phyloP scores from a whole-genome alignment of 2,797 vertebrate species.

The Smutsia gigantea region DNA sequence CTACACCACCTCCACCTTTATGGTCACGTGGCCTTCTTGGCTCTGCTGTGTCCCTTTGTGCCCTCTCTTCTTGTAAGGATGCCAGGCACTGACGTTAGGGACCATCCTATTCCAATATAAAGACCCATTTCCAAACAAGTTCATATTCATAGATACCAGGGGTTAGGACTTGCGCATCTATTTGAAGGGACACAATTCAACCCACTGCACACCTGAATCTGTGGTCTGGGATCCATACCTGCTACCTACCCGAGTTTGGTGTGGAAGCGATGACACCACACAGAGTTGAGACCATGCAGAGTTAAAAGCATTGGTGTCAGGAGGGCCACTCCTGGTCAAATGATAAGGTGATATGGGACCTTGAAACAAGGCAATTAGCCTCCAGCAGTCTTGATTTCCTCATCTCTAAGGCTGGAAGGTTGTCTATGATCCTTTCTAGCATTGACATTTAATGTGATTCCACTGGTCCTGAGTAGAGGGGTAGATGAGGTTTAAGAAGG shows the following conservation, averaged over 20 bases:
- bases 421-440: neutral
- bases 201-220: neutral
- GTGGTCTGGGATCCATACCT: neutral
- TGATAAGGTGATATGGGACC: neutral
- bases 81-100: neutral
- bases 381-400: neutral
- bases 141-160: neutral
- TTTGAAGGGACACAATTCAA: neutral
- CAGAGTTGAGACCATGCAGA: neutral
- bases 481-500: neutral
- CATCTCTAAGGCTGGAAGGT: neutral
- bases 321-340: neutral
- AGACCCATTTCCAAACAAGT: neutral
- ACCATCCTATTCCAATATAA: neutral
- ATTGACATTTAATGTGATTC: neutral
- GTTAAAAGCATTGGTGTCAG: neutral
- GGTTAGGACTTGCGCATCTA: neutral
- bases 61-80: neutral
- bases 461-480: neutral
- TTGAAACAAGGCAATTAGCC: neutral
- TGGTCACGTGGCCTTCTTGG: neutral
- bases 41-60: accelerated
- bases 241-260: neutral
- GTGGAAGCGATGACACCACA: neutral
- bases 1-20: neutral